Evolutionary conservation across 2,888 invertebrate species (phyloP).

Genomic region (Mallateleia sp.): DNA sequence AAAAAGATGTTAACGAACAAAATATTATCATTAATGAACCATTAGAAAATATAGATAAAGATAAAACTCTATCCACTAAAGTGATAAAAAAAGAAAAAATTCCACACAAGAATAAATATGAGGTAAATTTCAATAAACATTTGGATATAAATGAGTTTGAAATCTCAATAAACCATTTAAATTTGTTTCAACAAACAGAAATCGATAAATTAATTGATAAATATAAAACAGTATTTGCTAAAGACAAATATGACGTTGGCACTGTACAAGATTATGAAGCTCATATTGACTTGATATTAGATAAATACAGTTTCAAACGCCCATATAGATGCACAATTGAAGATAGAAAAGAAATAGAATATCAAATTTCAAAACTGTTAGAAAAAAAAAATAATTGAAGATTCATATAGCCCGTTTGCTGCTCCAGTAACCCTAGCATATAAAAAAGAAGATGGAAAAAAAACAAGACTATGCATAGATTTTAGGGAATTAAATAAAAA

Average conservation of each 20-base stretch:
- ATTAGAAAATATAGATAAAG: too few relatives aligned
- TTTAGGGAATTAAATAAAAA: slow-evolving; percentile 79
- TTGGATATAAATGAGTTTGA: slow-evolving; percentile 72
- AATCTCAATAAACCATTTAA: neutral
- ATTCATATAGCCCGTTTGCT: slow-evolving; percentile 73
- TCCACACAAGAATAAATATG: slow-evolving; percentile 24
- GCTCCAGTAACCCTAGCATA: slow-evolving; percentile 73
- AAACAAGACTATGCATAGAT: slow-evolving; percentile 78
- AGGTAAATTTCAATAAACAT: slow-evolving; percentile 73
- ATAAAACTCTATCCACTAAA: slow-evolving; percentile 3
- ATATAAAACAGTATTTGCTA: slow-evolving; percentile 78
- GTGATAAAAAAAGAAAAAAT: slow-evolving; percentile 25
- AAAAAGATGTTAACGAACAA: neutral
- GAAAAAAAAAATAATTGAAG: slow-evolving; percentile 78
- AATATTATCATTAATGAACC: slow-evolving; percentile 46
- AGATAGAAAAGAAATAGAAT: slow-evolving; percentile 80
- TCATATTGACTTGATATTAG: slow-evolving; percentile 69
- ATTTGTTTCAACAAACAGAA: slow-evolving; percentile 46
- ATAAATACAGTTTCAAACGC: slow-evolving; percentile 76
- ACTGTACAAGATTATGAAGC: slow-evolving; percentile 77
- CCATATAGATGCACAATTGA: slow-evolving; percentile 76
- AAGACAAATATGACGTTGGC: slow-evolving; percentile 80
- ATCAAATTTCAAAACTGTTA: slow-evolving; percentile 78
- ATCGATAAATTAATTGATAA: slow-evolving; percentile 76
- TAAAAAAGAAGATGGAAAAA: slow-evolving; percentile 79